Evolutionary conservation across 2,888 invertebrate genomes (phyloP).

Genomic region (Eutolmus rufibarbis): DNA sequence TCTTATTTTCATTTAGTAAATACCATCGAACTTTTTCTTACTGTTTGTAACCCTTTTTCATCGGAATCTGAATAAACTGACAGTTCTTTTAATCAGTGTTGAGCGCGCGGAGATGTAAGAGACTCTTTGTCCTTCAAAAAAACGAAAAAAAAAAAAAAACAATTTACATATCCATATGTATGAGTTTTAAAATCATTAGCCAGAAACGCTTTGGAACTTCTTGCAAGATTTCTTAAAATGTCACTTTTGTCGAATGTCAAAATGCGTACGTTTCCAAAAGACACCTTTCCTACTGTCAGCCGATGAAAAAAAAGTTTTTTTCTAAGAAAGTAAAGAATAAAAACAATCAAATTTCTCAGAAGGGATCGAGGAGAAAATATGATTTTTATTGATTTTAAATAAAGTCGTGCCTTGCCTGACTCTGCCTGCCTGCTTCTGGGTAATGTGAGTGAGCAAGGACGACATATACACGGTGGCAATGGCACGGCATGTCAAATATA

Average conservation of each 20-base stretch:
- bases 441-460: too few species aligned
- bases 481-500: too few species aligned
- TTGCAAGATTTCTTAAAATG: background rate
- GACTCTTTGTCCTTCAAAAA: background rate
- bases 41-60: background rate
- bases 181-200: too few species aligned
- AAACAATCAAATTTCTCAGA: background rate
- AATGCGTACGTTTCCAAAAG: background rate
- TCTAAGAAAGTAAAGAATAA: background rate
- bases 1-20: background rate
- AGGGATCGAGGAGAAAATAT: background rate
- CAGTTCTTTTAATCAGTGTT: background rate
- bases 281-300: background rate
- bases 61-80: background rate
- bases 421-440: too few species aligned
- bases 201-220: background rate
- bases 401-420: background rate
- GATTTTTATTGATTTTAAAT: background rate
- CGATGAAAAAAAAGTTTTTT: background rate
- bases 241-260: background rate
- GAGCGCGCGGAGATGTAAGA: background rate
- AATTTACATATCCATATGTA: too few species aligned
- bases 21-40: background rate
- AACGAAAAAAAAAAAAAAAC: too few species aligned
- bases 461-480: too few species aligned